Base-by-base conservation (phyloP, 2,888 invertebrate genomes). In the Sceliomorpha sp. region DNA sequence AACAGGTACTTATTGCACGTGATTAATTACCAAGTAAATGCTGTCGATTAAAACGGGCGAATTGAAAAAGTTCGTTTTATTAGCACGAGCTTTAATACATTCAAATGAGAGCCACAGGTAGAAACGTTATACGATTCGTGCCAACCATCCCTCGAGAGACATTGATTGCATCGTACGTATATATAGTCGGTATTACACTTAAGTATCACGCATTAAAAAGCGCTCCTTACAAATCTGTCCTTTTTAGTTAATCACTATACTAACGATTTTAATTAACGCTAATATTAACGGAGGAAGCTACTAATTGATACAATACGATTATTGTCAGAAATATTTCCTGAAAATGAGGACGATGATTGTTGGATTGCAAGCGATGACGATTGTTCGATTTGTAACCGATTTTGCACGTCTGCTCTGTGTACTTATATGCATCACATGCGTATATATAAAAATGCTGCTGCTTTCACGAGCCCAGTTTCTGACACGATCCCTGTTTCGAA, bases 41-140 rank as follows among this genome's bases (percentile, higher is more conserved):
- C 70, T 75, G 78, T 79, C 78, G 74, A 80, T 77, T 77, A 76
- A 53, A 77, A 73, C 63, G 63, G 27, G 15, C 51, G 64, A 70
- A 75, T 72, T 67, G 73, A 78, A 75, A 72, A 74, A 76, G 70
- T 53, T 66, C 62, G 70, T 67, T 72, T 74, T 64, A 69, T 64
- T 44, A 63, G 34, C 53, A 29, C 45, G 75, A 78, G 77, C 79
- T 84, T 83, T 83, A 77, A 79, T 84, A 81, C 82, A 86, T 85
- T 85, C 80, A 83, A 86, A 86, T 85, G 78, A 82, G 81, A 86
- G 85, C 84, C 80, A 86, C 83, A 84, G 84, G 84, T 84, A 85
- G 84, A 82, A 79, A 77, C 77, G 82, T 83, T 84, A 82, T 82
- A 79, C 82, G 75, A 81, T 81, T 82, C 82, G 83, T 84, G 81